Percentiles rank a stretch among this genome's conserved stretches.
Conservation (phyloP, 2,888 invertebrate genomes). For the Cosmia trapezina region DNA sequence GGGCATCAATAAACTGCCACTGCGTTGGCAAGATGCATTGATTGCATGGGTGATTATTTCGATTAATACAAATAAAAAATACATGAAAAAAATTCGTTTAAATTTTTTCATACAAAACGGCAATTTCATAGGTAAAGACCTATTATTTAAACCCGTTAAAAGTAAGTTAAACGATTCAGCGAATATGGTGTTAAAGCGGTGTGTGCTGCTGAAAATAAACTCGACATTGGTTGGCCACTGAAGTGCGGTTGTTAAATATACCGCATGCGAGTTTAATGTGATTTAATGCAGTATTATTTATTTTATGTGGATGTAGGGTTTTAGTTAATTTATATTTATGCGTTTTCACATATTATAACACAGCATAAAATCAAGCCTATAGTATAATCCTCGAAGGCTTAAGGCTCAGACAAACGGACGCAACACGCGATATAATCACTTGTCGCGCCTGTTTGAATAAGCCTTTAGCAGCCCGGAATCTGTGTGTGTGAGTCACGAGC, state of each 20-base stretch:
- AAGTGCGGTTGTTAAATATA: slow-evolving; percentile 25
- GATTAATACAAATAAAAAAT: too few relatives aligned
- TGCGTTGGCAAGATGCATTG: too few relatives aligned
- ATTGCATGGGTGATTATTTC: too few relatives aligned
- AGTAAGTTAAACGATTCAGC: neutral
- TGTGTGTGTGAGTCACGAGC: too few relatives aligned
- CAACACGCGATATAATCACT: too few relatives aligned
- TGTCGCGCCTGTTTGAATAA: too few relatives aligned
- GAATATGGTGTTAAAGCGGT: slow-evolving; percentile 9
- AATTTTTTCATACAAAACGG: too few relatives aligned
- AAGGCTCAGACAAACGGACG: too few relatives aligned
- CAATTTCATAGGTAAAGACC: too few relatives aligned
- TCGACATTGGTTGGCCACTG: slow-evolving; percentile 9
- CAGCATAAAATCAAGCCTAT: neutral
- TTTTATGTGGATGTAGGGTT: slow-evolving; percentile 1
- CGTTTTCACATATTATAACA: neutral
- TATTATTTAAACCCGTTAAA: neutral
- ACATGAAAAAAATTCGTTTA: too few relatives aligned
- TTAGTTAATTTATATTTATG: neutral
- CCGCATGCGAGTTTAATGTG: neutral
- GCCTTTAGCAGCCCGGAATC: too few relatives aligned
- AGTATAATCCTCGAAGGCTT: neutral
- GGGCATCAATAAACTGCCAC: too few relatives aligned
- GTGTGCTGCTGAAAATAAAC: slow-evolving; percentile 30
- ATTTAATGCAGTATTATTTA: slow-evolving; percentile 26